Conservation (phyloP, 2,888 invertebrate species). For the Drosophila cognata region DNA sequence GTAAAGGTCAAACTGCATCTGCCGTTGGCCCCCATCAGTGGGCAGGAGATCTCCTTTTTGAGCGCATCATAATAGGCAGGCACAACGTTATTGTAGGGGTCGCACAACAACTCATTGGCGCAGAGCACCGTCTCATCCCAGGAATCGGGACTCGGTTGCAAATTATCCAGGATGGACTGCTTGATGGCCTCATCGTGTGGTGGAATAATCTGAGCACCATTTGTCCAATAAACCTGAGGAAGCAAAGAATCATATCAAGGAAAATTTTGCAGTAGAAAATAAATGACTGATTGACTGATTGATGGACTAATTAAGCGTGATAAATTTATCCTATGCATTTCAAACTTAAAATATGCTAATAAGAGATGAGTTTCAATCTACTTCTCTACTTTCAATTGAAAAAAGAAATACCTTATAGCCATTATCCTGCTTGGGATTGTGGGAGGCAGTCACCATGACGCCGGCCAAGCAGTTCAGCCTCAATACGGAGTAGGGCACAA, state of each 20-base stretch:
- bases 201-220: conserved; percentile 96
- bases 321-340: neutral
- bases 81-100: conserved; percentile 90
- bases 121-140: conserved; percentile 90
- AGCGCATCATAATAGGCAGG: conserved; percentile 89
- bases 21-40: conserved; percentile 86
- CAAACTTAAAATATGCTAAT: neutral
- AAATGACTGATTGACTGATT: neutral
- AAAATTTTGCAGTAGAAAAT: neutral
- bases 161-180: conserved; percentile 90
- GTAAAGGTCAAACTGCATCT: conserved; percentile 88
- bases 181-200: conserved; percentile 96
- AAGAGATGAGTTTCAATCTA: neutral
- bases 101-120: conserved; percentile 86
- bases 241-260: neutral
- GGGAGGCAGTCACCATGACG: conserved; percentile 97
- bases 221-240: conserved; percentile 92
- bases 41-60: conserved; percentile 86
- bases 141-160: conserved; percentile 91
- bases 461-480: conserved; percentile 92
- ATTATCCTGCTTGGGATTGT: conserved; percentile 98
- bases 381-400: neutral
- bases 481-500: conserved; percentile 94
- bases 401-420: conserved; percentile 90
- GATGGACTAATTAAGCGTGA: neutral